These are phyloP conservation scores for Patella pellucida DNA, from an alignment of 2,888 invertebrate species.

Conservation along the genomic window DNA sequence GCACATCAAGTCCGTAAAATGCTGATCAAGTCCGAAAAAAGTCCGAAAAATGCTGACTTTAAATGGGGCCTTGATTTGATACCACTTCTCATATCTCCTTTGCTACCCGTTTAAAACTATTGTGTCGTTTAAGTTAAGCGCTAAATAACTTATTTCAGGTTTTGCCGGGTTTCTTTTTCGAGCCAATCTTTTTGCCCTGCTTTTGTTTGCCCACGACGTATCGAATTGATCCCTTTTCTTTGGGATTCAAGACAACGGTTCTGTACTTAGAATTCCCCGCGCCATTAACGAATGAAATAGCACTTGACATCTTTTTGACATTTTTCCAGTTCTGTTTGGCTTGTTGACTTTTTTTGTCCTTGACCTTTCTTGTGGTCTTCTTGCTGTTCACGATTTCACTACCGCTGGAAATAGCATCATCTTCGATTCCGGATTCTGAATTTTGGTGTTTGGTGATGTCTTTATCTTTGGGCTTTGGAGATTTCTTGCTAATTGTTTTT, in stretches of 20 bases:
- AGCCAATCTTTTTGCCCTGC: neutral
- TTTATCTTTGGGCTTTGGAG: neutral
- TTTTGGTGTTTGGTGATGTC: neutral
- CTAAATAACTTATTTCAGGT: too few species aligned
- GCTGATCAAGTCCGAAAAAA: too few species aligned
- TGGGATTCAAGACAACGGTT: constrained; percentile 32
- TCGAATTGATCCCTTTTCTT: neutral
- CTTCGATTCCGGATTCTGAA: constrained; percentile 9
- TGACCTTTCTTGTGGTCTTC: constrained; percentile 13
- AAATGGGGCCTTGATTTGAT: too few species aligned
- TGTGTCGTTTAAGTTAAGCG: too few species aligned
- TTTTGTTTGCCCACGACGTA: neutral
- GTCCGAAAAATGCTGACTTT: too few species aligned
- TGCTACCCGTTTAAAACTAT: too few species aligned
- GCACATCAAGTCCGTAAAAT: too few species aligned
- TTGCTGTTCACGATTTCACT: neutral
- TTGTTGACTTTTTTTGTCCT: neutral
- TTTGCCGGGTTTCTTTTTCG: neutral
- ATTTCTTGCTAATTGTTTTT: neutral
- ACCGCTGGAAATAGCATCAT: neutral
- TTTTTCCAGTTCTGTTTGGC: constrained; percentile 24
- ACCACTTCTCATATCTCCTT: too few species aligned
- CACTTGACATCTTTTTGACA: constrained; percentile 27
- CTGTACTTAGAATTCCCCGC: constrained; percentile 23
- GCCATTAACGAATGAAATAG: constrained; percentile 33